Evolutionary conservation across 2,888 invertebrate genomes (phyloP).

Genomic region (Pristionchus exspectatus): DNA sequence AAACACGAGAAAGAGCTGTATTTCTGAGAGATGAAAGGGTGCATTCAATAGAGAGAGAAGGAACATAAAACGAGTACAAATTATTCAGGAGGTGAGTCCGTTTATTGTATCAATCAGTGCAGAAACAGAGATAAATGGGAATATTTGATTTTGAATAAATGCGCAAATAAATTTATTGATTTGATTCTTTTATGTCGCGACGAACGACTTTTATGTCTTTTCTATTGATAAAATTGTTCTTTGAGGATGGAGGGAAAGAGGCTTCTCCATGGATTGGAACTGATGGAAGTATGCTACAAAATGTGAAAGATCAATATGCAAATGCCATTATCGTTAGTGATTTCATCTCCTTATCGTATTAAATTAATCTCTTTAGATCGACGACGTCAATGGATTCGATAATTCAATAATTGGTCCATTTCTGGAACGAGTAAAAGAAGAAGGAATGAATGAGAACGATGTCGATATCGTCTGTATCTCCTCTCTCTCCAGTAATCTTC

Average conservation of each 20-base stretch:
- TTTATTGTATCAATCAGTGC: not conserved
- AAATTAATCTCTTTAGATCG: not conserved
- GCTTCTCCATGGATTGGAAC: constrained; percentile 76
- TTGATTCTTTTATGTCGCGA: too few relatives aligned
- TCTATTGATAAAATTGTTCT: not conserved
- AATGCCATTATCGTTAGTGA: constrained; percentile 58
- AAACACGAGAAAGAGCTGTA: constrained; percentile 11
- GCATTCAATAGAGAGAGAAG: constrained; percentile 41
- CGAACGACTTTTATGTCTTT: too few relatives aligned
- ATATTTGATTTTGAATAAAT: not conserved
- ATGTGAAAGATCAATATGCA: constrained; percentile 75
- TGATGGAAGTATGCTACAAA: constrained; percentile 76
- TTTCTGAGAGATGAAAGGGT: constrained; percentile 26
- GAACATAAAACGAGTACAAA: not conserved
- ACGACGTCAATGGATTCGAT: constrained; percentile 49
- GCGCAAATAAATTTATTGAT: not conserved
- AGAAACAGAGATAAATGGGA: not conserved
- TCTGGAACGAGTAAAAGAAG: constrained; percentile 25
- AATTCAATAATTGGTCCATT: constrained; percentile 26
- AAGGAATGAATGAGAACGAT: constrained; percentile 24
- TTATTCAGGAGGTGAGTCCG: not conserved
- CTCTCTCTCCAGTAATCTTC: not conserved
- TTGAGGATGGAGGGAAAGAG: constrained; percentile 72
- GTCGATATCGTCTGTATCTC: not conserved
- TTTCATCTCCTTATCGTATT: not conserved